Evolutionary conservation across 1,140 invertebrate species (phyloP), one percentile per base, ranked within the genome.

Genomic region (Trichogramma pretiosum): DNA sequence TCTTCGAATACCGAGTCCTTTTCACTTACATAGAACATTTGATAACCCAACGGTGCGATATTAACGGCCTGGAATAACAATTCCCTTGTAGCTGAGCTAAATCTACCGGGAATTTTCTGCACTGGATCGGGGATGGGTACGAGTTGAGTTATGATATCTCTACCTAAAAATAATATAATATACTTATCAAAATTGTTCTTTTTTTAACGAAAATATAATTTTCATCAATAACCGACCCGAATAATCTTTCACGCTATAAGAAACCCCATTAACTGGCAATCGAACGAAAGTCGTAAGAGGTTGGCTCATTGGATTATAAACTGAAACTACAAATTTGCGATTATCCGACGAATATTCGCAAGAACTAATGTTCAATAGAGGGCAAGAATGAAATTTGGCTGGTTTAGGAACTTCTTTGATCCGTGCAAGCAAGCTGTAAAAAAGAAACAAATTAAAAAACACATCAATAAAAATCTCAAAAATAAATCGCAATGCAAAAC

Each of bases 271-370:
- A 1, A 87, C 82, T 0, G 91, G 91, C 10, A 95, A 21, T 13
- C 84, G 73, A 9, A 92, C 71, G 54, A 79, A 81, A 32, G 78
- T 70, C 10, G 74, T 72, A 0, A 85, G 74, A 24, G 73, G 62
- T 28, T 80, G 76, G 41, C 82, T 83, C 8, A 87, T 58, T 0
- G 91, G 87, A 68, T 97, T 98, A 62, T 90, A 89, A 3, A 91
- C 57, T 0, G 83, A 80, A 0, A 89, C 72, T 1, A 82, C 63
- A 59, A 88, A 83, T 50, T 76, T 65, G 45, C 77, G 63, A 30
- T 72, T 69, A 4, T 61, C 62, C 63, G 92, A 87, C 1, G 80
- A 79, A n/a, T 75, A 59, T 60, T 53, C 56, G 48, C 83, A 85
- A 0, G 71, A 58, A 56, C 81, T 84, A 0, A 82, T 76, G 47